A percentile compares a stretch with the other conserved stretches of the same genome.
phyloP scores from a whole-genome alignment of 2,113 vertebrate species.

The Atractosteus spatula region DNA sequence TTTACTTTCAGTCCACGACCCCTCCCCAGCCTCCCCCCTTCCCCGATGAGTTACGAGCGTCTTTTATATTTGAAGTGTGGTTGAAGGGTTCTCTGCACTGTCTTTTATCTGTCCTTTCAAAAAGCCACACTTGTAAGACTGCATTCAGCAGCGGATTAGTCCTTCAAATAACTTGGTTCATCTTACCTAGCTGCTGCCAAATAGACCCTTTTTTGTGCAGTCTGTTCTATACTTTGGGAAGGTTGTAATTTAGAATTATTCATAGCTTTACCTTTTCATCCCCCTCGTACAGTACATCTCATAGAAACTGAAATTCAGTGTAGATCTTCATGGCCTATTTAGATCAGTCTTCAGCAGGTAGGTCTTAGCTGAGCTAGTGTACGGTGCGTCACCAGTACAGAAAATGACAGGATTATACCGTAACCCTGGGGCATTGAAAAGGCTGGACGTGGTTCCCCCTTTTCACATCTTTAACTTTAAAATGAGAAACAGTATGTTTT shows the following conservation, averaged over 20 bases:
- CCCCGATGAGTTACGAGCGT: conserved; percentile 25
- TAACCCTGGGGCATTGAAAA: conserved; percentile 5
- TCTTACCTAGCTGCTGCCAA: conserved; percentile 75
- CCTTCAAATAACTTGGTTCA: conserved; percentile 76
- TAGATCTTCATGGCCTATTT: conserved; percentile 12
- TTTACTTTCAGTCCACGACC: conserved; percentile 48
- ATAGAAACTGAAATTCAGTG: conserved; percentile 14
- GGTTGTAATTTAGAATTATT: conserved; percentile 51
- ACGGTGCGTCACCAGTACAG: conserved; percentile 1
- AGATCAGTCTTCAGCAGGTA: conserved; percentile 1
- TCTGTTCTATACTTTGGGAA: conserved; percentile 10
- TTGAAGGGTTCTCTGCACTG: conserved; percentile 37
- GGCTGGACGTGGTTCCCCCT: conserved; percentile 1
- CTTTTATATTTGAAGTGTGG: conserved; percentile 18
- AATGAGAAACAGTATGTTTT: not conserved
- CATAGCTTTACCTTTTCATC: not conserved
- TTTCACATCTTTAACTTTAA: not conserved
- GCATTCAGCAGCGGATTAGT: conserved; percentile 83
- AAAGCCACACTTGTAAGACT: conserved; percentile 73
- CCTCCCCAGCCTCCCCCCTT: conserved; percentile 25
- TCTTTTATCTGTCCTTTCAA: conserved; percentile 71
- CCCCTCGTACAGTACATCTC: conserved; percentile 6
- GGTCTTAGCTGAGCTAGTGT: conserved; percentile 10
- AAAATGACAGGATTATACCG: not conserved
- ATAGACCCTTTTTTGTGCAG: conserved; percentile 41